phyloP scores from a whole-genome alignment of 1,140 invertebrate species.

The Aplysia californica region DNA sequence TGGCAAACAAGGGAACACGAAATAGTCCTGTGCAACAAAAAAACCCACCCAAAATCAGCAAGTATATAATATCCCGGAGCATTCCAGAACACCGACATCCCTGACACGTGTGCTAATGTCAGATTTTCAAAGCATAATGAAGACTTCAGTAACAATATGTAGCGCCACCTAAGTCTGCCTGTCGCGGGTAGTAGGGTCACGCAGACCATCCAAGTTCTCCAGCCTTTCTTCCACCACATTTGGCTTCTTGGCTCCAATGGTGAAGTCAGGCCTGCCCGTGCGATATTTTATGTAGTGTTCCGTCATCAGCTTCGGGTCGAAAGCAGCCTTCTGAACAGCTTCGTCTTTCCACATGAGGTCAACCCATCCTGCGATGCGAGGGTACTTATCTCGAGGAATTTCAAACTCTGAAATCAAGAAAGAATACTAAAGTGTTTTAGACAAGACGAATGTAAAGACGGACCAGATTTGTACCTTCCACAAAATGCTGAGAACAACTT shows the following conservation, averaged over 20 bases:
- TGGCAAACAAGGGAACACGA: no score
- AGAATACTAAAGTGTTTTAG: neutral
- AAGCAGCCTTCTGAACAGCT: slow-evolving; percentile 37
- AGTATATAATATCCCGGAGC: neutral
- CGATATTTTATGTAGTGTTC: slow-evolving; percentile 33
- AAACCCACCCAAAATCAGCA: no score
- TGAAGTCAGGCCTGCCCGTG: slow-evolving; percentile 37
- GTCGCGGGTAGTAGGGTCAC: slow-evolving; percentile 32
- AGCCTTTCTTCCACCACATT: slow-evolving; percentile 7
- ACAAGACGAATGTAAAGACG: neutral
- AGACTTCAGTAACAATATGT: neutral
- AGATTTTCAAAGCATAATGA: neutral
- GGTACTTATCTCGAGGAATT: slow-evolving; percentile 26
- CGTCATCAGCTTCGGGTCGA: slow-evolving; percentile 27
- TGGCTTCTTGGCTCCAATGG: slow-evolving; percentile 24
- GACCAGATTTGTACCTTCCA: neutral
- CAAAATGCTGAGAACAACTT: no score
- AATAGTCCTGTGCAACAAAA: no score
- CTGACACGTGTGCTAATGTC: neutral
- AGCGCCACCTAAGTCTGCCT: neutral
- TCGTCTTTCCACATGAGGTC: slow-evolving; percentile 41
- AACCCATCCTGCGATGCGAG: slow-evolving; percentile 38
- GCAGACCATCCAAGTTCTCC: slow-evolving; percentile 34
- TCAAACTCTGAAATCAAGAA: slow-evolving; percentile 28
- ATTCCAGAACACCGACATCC: neutral